Evolutionary conservation across 2,797 vertebrate species (phyloP).

Genomic region (Hemitrygon akajei): DNA sequence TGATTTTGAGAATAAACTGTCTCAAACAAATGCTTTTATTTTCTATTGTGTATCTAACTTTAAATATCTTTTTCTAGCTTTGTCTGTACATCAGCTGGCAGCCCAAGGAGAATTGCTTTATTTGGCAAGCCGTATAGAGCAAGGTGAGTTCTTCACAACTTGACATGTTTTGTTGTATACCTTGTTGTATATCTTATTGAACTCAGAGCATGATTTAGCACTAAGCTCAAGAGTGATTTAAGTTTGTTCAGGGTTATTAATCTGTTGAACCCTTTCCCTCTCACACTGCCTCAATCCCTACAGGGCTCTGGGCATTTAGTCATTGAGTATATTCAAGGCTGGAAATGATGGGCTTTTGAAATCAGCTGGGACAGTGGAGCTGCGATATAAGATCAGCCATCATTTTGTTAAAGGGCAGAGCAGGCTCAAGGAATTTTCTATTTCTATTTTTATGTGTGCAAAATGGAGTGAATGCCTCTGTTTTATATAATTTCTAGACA

Average conservation of each 20-base stretch:
- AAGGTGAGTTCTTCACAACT: slow-evolving; percentile 64
- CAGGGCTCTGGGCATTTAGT: no score
- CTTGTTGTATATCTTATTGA: neutral
- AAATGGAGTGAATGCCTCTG: neutral
- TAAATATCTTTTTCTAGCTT: slow-evolving; percentile 58
- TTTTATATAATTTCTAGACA: slow-evolving; percentile 64
- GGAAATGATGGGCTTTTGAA: no score
- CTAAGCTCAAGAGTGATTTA: no score
- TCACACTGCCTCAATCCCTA: no score
- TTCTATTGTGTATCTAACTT: neutral
- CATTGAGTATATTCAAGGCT: no score
- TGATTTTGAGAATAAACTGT: neutral
- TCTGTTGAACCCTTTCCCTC: no score
- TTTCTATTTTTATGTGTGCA: neutral
- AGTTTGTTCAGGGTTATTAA: no score
- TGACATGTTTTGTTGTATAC: neutral
- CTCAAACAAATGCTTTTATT: neutral
- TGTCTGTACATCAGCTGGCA: slow-evolving; percentile 93
- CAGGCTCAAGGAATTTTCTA: no score
- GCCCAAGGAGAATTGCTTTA: slow-evolving; percentile 97
- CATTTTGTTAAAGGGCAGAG: neutral
- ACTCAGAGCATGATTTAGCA: no score
- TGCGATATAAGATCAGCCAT: neutral
- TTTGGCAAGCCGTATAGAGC: slow-evolving; percentile 90
- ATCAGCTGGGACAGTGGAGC: no score